Evolutionary conservation across 2,888 invertebrate genomes (phyloP).

Genomic region (Drosophila macrospina): DNA sequence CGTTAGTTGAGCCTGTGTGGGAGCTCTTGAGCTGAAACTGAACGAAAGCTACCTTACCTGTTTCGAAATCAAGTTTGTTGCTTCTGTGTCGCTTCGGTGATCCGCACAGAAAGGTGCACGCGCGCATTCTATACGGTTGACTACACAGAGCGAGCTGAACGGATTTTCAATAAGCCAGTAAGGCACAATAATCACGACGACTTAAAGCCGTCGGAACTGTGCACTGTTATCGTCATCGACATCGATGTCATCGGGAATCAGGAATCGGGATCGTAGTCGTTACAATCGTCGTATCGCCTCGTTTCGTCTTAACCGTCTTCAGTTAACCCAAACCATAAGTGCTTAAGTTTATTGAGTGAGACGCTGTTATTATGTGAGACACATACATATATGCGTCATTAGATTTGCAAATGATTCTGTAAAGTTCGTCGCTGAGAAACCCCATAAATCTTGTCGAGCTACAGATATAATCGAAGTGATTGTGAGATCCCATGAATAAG

Average conservation of each 20-base stretch:
- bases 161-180: conserved; percentile 53
- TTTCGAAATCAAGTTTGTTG: conserved; percentile 79
- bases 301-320: conserved; percentile 1
- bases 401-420: conserved; percentile 62
- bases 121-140: conserved; percentile 78
- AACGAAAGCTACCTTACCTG: conserved; percentile 78
- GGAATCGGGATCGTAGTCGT: conserved; percentile 3
- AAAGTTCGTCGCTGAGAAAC: conserved; percentile 47
- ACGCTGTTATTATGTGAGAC: conserved; percentile 15
- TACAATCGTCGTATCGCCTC: conserved; percentile 7
- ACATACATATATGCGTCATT: conserved; percentile 39
- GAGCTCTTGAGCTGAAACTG: conserved; percentile 65
- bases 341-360: conserved; percentile 27
- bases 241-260: conserved; percentile 14
- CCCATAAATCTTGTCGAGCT: conserved; percentile 66
- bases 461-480: conserved; percentile 50
- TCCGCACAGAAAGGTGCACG: conserved; percentile 81
- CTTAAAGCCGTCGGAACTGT: conserved; percentile 63
- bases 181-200: conserved; percentile 44
- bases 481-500: conserved; percentile 64
- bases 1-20: conserved; percentile 41
- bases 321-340: conserved; percentile 23
- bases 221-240: conserved; percentile 30
- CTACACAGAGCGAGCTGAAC: conserved; percentile 47
- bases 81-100: conserved; percentile 80